These are phyloP conservation scores for Sinodicranocentrus sp. DNA, from an alignment of 2,888 invertebrate species.

Conservation along the genomic window DNA sequence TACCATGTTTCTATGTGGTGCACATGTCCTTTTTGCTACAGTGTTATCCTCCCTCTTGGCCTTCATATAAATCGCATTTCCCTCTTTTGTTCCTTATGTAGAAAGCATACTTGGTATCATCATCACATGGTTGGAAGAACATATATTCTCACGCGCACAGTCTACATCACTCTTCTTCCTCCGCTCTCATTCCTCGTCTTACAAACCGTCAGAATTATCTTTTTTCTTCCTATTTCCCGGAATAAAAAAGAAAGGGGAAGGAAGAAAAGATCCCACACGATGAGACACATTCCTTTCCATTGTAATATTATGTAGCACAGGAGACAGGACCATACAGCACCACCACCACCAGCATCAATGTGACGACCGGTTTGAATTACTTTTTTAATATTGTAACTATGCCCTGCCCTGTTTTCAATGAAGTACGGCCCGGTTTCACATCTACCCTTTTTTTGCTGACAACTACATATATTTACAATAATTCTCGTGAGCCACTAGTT, in stretches of 20 bases:
- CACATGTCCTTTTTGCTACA: slow-evolving; percentile 26
- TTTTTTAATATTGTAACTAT: slow-evolving; percentile 14
- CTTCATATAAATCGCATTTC: neutral
- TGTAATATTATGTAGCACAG: slow-evolving; percentile 5
- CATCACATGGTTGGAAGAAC: slow-evolving; percentile 24
- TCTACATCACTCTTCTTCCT: neutral
- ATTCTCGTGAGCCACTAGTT: neutral
- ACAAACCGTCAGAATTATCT: slow-evolving; percentile 14
- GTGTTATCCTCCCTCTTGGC: slow-evolving; percentile 10
- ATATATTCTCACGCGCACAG: neutral
- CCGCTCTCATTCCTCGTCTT: neutral
- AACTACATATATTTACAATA: slow-evolving; percentile 29
- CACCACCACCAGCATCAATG: neutral
- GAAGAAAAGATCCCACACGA: slow-evolving; percentile 1
- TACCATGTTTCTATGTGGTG: slow-evolving; percentile 13
- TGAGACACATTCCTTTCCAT: slow-evolving; percentile 18
- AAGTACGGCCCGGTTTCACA: slow-evolving; percentile 1
- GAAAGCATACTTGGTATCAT: neutral
- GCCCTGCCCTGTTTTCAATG: neutral
- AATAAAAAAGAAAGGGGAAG: slow-evolving; percentile 5
- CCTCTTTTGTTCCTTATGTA: neutral
- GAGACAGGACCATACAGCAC: neutral
- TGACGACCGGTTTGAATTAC: slow-evolving; percentile 14
- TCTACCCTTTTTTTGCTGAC: slow-evolving; percentile 20
- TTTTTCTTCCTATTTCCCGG: slow-evolving; percentile 12